phyloP scores from a whole-genome alignment of 2,113 vertebrate species.

The Heloderma charlesbogerti region DNA sequence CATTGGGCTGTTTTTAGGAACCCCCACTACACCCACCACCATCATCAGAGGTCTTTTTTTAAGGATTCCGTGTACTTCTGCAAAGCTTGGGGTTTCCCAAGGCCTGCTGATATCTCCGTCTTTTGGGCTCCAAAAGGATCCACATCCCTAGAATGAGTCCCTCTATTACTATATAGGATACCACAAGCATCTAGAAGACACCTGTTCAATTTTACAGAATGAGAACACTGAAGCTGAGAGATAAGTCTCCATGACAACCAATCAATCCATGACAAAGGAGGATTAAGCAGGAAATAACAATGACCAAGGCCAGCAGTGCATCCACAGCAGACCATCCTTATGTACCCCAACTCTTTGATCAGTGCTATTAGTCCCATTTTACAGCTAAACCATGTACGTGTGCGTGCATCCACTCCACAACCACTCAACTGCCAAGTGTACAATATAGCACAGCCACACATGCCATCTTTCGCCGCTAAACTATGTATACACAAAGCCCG shows the following conservation, averaged over 20 bases:
- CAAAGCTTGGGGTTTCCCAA: no score
- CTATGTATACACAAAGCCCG: neutral
- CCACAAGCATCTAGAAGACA: neutral
- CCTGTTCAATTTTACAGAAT: neutral
- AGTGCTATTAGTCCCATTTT: neutral
- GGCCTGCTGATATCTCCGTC: no score
- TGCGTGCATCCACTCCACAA: neutral
- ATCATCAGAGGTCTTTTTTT: no score
- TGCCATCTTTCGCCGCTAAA: neutral
- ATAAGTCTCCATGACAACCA: neutral
- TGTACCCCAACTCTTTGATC: neutral
- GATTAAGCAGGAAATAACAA: neutral
- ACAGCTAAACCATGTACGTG: neutral
- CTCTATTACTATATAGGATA: no score
- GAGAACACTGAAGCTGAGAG: neutral
- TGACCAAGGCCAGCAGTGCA: no score
- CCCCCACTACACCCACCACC: no score
- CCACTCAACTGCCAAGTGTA: no score
- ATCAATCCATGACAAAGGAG: neutral
- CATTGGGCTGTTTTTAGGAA: no score
- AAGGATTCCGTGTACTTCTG: no score
- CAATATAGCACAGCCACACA: neutral
- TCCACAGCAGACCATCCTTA: no score
- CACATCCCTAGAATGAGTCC: no score
- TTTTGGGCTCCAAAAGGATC: no score